phyloP scores from a whole-genome alignment of 2,888 invertebrate genomes.

The Bimastos eiseni region DNA sequence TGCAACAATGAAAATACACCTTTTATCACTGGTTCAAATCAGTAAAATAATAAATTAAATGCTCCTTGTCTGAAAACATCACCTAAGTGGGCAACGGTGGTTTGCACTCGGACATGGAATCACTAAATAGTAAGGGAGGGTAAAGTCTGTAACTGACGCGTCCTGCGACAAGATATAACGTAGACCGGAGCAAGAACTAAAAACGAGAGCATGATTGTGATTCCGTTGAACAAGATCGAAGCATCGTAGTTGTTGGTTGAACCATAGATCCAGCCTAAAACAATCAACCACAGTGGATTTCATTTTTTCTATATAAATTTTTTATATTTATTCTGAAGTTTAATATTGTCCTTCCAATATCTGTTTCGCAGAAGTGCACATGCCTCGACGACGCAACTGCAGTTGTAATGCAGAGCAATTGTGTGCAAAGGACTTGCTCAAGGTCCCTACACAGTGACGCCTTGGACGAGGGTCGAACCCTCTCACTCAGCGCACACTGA shows the following conservation, averaged over 20 bases:
- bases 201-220: neutral
- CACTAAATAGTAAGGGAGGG: neutral
- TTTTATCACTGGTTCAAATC: neutral
- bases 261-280: constrained; percentile 20
- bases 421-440: too few species aligned
- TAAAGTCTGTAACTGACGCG: neutral
- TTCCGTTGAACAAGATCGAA: neutral
- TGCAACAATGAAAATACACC: neutral
- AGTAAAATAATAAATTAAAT: neutral
- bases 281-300: too few species aligned
- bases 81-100: neutral
- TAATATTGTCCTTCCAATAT: too few species aligned
- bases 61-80: neutral
- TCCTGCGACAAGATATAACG: neutral
- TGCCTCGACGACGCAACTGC: too few species aligned
- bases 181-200: neutral
- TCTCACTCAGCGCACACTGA: too few species aligned
- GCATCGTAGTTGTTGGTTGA: neutral
- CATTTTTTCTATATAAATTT: too few species aligned
- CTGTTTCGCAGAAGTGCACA: too few species aligned
- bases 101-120: neutral
- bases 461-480: too few species aligned
- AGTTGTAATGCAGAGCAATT: too few species aligned
- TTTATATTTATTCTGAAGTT: too few species aligned
- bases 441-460: too few species aligned